These are phyloP conservation scores for Leptinotarsa defecta DNA, from an alignment of 1,140 invertebrate species.

Conservation along the genomic window DNA sequence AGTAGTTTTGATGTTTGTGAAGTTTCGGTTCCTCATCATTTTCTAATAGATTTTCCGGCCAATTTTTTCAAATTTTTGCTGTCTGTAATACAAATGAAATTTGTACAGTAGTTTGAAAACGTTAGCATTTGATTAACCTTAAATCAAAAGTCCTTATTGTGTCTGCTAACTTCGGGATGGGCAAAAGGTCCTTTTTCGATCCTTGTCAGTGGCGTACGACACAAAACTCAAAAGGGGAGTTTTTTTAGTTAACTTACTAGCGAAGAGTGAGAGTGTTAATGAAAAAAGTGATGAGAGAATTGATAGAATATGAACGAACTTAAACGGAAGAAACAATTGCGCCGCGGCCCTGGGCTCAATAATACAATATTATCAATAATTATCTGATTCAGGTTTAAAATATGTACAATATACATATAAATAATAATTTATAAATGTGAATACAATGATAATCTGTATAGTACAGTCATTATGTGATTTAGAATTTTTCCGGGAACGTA, in stretches of 20 bases:
- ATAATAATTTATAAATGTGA: constrained; percentile 48
- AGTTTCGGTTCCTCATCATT: no score
- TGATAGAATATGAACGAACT: constrained; percentile 9
- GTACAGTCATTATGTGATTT: constrained; percentile 22
- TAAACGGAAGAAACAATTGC: constrained; percentile 25
- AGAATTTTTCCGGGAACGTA: constrained; percentile 5
- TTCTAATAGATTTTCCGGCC: no score
- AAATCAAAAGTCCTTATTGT: no score
- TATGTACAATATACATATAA: constrained; percentile 53
- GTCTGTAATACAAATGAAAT: no score
- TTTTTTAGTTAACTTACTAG: constrained; percentile 1
- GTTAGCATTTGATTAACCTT: no score
- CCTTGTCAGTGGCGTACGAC: constrained; percentile 9
- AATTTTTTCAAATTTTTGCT: no score
- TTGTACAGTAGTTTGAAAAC: no score
- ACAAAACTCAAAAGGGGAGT: background rate
- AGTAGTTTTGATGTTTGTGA: no score
- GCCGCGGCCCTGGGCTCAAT: constrained; percentile 39
- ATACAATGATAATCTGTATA: constrained; percentile 42
- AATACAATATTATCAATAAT: constrained; percentile 42
- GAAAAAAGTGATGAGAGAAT: constrained; percentile 8
- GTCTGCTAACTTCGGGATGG: no score
- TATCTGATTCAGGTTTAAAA: constrained; percentile 47
- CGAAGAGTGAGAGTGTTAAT: constrained; percentile 24
- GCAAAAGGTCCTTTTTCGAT: background rate